These are phyloP conservation scores for Anableps anableps DNA, from an alignment of 2,797 vertebrate genomes.

Conservation along the genomic window DNA sequence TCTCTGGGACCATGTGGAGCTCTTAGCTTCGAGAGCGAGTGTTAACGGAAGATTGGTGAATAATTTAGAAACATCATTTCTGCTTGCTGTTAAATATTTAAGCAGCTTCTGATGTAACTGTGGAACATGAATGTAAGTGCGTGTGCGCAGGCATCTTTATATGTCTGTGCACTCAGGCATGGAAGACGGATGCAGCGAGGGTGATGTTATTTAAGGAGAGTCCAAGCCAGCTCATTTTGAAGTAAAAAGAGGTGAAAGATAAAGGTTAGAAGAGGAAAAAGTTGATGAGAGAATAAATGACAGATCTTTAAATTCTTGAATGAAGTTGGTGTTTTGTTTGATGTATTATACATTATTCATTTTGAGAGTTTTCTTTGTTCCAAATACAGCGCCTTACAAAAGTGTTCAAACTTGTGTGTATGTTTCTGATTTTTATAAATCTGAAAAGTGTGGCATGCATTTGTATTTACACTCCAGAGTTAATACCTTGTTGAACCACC, in stretches of 20 bases:
- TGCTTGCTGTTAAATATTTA: constrained; percentile 76
- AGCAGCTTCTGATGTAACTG: constrained; percentile 75
- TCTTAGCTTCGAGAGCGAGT: constrained; percentile 65
- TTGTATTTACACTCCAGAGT: background rate
- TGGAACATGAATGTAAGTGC: constrained; percentile 51
- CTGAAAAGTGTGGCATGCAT: background rate
- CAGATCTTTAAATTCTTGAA: constrained; percentile 24
- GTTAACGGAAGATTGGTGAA: constrained; percentile 73
- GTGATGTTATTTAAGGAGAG: constrained; percentile 64
- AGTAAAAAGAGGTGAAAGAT: constrained; percentile 42
- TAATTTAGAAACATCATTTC: constrained; percentile 78
- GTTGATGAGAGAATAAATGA: constrained; percentile 18
- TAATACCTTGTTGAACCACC: background rate
- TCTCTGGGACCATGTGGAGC: constrained; percentile 68
- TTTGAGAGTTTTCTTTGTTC: background rate
- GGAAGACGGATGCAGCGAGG: constrained; percentile 48
- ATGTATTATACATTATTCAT: background rate
- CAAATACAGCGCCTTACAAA: background rate
- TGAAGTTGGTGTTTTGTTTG: constrained; percentile 12
- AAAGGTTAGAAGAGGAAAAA: constrained; percentile 26
- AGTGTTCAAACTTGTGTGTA: background rate
- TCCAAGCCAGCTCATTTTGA: constrained; percentile 31
- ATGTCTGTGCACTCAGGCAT: constrained; percentile 50
- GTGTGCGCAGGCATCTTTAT: constrained; percentile 15
- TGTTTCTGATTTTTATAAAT: background rate